These are phyloP conservation scores for Hozukius guyotensis DNA, from an alignment of 2,797 vertebrate species.

Conservation along the genomic window DNA sequence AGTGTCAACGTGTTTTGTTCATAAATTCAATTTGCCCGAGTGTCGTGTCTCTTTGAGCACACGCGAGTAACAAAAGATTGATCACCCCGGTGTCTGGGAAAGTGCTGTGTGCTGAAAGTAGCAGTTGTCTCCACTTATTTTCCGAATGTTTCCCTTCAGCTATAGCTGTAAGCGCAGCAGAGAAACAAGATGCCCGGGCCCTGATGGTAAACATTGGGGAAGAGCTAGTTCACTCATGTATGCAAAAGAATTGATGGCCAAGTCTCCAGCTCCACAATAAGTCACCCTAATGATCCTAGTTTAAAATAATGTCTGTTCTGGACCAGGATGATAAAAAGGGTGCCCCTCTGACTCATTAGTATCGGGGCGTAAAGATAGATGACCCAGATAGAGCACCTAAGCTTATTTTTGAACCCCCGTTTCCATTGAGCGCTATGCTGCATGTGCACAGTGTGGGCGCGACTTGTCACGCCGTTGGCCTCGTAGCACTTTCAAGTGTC, in stretches of 20 bases:
- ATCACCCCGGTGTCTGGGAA: slow-evolving; percentile 64
- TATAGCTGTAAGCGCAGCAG: slow-evolving; percentile 27
- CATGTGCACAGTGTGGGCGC: slow-evolving; percentile 11
- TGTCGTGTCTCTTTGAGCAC: slow-evolving; percentile 70
- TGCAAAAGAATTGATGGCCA: slow-evolving; percentile 77
- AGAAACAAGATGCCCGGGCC: slow-evolving; percentile 44
- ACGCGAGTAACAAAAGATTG: slow-evolving; percentile 71
- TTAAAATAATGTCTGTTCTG: slow-evolving; percentile 84
- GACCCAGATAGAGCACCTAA: slow-evolving; percentile 81
- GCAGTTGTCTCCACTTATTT: slow-evolving; percentile 56
- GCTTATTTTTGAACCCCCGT: slow-evolving; percentile 73
- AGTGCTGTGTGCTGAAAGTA: slow-evolving; percentile 60
- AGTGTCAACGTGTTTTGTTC: slow-evolving; percentile 67
- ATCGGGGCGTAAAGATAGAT: slow-evolving; percentile 81
- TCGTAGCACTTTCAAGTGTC: slow-evolving; percentile 16
- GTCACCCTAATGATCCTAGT: slow-evolving; percentile 84
- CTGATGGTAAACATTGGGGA: slow-evolving; percentile 65
- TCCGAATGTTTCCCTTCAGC: slow-evolving; percentile 48
- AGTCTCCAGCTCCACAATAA: slow-evolving; percentile 75
- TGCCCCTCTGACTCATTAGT: slow-evolving; percentile 83
- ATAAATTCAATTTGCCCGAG: slow-evolving; percentile 74
- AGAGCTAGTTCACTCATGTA: slow-evolving; percentile 72
- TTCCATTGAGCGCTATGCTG: slow-evolving; percentile 28
- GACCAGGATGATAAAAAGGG: slow-evolving; percentile 82
- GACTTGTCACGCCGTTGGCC: slow-evolving; percentile 24